A percentile compares a stretch with the other conserved stretches of the same genome.
Conservation (phyloP, 2,113 vertebrate species). For the Aramus guarauna region DNA sequence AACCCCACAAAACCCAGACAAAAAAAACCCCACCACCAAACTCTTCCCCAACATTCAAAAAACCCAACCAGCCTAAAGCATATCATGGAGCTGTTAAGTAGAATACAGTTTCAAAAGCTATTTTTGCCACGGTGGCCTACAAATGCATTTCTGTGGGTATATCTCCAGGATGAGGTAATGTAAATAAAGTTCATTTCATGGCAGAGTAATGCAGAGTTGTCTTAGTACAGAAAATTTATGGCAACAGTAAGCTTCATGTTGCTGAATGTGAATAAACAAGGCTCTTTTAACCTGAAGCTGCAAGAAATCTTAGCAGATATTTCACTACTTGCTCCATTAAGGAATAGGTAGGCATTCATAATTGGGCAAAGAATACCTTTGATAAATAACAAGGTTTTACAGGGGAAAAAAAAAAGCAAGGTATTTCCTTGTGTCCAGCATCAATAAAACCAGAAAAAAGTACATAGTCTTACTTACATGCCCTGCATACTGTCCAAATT, state of each 20-base stretch:
- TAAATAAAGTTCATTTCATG: neutral
- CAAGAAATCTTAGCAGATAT: neutral
- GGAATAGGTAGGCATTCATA: neutral
- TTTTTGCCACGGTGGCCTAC: neutral
- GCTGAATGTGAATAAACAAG: neutral
- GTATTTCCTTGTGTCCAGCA: neutral
- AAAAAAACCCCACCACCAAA: neutral
- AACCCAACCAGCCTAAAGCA: neutral
- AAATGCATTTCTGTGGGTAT: neutral
- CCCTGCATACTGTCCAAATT: constrained; percentile 94
- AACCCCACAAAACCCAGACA: neutral
- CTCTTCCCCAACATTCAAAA: neutral
- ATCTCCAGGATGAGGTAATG: neutral
- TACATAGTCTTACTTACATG: constrained; percentile 80
- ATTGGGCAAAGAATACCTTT: neutral
- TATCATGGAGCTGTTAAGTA: neutral
- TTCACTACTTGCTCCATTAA: neutral
- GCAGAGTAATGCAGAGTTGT: neutral
- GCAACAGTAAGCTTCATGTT: neutral
- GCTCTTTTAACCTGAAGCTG: neutral
- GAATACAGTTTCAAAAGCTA: neutral
- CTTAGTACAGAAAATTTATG: neutral
- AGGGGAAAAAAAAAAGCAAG: neutral
- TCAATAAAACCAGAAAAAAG: neutral
- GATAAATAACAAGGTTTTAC: neutral